phyloP scores from a whole-genome alignment of 2,113 vertebrate species.

The Malurus cyaneus region DNA sequence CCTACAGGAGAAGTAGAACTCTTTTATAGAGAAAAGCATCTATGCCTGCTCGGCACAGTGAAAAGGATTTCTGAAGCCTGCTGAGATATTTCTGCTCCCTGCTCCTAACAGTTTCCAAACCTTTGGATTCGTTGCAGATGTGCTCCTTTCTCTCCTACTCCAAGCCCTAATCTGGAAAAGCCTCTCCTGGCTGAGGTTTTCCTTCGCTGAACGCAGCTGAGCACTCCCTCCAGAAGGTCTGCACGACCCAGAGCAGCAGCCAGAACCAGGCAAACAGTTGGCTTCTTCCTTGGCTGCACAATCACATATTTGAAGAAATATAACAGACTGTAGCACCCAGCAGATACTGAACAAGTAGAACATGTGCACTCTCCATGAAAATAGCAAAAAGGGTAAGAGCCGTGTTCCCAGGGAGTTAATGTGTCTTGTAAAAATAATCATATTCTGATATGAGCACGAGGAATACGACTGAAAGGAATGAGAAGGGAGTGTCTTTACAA shows the following conservation, averaged over 20 bases:
- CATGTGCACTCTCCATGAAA: background rate
- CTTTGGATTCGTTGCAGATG: background rate
- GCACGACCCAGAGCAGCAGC: background rate
- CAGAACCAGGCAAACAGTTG: background rate
- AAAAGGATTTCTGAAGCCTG: background rate
- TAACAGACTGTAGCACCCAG: background rate
- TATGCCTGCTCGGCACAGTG: background rate
- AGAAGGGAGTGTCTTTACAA: too few species aligned
- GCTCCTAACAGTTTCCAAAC: slow-evolving; percentile 29
- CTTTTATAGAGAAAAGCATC: background rate
- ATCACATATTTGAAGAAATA: background rate
- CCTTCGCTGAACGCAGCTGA: background rate
- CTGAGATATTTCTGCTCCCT: slow-evolving; percentile 19
- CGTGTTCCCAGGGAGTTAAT: background rate
- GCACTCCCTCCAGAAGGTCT: background rate
- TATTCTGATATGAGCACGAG: background rate
- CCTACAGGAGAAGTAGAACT: background rate
- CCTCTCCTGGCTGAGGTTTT: background rate
- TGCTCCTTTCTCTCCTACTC: background rate
- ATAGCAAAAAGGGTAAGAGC: background rate
- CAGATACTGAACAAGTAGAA: background rate
- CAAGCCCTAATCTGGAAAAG: background rate
- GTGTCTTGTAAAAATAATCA: background rate
- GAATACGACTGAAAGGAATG: background rate
- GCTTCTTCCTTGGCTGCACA: background rate